phyloP scores from a whole-genome alignment of 2,888 invertebrate species.

The Priocnemis perturbator region DNA sequence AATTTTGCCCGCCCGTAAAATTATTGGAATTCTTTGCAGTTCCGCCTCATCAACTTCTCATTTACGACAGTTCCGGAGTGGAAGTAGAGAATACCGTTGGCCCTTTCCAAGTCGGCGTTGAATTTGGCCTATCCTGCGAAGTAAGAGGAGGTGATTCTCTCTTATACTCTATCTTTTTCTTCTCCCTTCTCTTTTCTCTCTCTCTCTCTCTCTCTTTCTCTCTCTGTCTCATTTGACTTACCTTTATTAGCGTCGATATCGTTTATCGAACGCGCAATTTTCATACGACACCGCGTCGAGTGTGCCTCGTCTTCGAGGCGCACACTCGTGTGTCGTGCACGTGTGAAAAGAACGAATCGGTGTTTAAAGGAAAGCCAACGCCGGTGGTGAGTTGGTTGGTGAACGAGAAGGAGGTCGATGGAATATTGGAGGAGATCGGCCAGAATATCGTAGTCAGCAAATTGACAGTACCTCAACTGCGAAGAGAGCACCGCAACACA shows the following conservation, averaged over 20 bases:
- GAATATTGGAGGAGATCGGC: conserved; percentile 80
- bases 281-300: too few relatives aligned
- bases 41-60: conserved; percentile 75
- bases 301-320: background rate
- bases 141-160: conserved; percentile 76
- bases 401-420: conserved; percentile 77
- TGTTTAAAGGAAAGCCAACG: conserved; percentile 84
- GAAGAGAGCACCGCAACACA: conserved; percentile 87
- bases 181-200: background rate
- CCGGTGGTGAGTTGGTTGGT: conserved; percentile 92
- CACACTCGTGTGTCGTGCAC: background rate
- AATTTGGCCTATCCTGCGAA: conserved; percentile 76
- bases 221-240: background rate
- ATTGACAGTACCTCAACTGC: conserved; percentile 84
- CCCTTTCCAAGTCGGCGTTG: conserved; percentile 75
- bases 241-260: too few relatives aligned
- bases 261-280: too few relatives aligned
- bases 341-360: too few relatives aligned
- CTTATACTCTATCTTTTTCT: conserved; percentile 8
- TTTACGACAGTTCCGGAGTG: conserved; percentile 74
- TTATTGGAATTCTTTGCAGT: conserved; percentile 61
- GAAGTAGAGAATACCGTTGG: conserved; percentile 76
- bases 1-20: too few relatives aligned
- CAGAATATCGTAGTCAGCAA: conserved; percentile 88
- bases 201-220: background rate